Evolutionary conservation across 2,888 invertebrate genomes (phyloP).

Genomic region (Thera britannica): DNA sequence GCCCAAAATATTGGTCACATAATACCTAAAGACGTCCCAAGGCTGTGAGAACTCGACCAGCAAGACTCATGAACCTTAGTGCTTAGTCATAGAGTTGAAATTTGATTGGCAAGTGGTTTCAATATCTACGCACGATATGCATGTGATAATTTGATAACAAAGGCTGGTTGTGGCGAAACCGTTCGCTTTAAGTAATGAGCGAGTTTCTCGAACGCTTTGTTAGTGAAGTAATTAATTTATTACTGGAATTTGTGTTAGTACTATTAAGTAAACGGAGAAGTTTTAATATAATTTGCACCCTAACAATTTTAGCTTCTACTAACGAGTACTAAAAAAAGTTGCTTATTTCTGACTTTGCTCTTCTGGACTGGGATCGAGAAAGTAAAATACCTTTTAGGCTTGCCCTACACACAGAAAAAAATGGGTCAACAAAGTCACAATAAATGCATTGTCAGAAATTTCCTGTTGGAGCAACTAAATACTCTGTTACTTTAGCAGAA

Average conservation of each 20-base stretch:
- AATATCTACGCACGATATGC: constrained; percentile 29
- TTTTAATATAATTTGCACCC: not conserved
- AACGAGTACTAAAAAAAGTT: not conserved
- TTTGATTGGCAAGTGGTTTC: constrained; percentile 20
- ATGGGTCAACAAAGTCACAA: too few relatives aligned
- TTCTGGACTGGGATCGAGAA: too few relatives aligned
- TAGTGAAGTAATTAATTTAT: constrained; percentile 70
- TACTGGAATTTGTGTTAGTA: constrained; percentile 47
- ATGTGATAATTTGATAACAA: constrained; percentile 70
- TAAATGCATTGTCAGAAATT: too few relatives aligned
- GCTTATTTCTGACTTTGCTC: too few relatives aligned
- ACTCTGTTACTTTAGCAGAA: too few relatives aligned
- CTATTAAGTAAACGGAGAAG: not conserved
- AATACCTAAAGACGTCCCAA: constrained; percentile 38
- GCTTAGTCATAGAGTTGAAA: constrained; percentile 14
- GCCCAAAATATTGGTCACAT: constrained; percentile 41
- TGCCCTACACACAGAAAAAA: too few relatives aligned
- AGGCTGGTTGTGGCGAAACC: constrained; percentile 53
- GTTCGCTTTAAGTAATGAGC: constrained; percentile 60
- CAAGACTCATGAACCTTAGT: constrained; percentile 19
- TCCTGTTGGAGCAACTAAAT: too few relatives aligned
- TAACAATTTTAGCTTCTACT: not conserved
- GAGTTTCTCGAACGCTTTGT: constrained; percentile 67
- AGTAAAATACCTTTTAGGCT: too few relatives aligned
- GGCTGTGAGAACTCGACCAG: constrained; percentile 52